Percentiles rank a stretch among this genome's conserved stretches.
Conservation (phyloP, 1,140 invertebrate species). For the Carposina sasakii region DNA sequence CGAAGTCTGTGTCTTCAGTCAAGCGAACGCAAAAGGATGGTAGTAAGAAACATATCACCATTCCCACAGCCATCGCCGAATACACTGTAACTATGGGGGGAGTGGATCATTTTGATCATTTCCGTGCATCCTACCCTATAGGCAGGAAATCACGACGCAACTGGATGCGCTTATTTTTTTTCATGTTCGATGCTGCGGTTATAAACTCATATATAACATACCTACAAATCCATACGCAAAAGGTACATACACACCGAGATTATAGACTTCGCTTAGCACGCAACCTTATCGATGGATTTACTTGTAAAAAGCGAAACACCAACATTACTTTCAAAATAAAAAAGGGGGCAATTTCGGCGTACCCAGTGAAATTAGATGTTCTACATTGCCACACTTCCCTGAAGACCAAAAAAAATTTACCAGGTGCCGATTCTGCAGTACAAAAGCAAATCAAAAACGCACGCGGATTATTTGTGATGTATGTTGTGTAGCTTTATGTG, state of each 20-base stretch:
- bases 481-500: constrained; percentile 2
- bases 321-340: constrained; percentile 21
- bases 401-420: not conserved
- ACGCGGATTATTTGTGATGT: not conserved
- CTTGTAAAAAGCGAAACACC: constrained; percentile 8
- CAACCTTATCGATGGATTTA: not conserved
- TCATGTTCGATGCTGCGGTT: constrained; percentile 18
- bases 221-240: constrained; percentile 3
- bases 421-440: constrained; percentile 9
- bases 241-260: constrained; percentile 15
- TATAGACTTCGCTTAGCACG: constrained; percentile 16
- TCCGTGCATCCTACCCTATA: constrained; percentile 21
- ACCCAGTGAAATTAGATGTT: constrained; percentile 16
- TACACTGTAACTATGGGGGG: constrained; percentile 20
- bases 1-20: no score
- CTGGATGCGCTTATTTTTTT: constrained; percentile 25
- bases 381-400: not conserved
- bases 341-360: constrained; percentile 21
- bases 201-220: constrained; percentile 23
- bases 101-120: constrained; percentile 30
- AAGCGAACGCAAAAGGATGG: no score
- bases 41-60: no score
- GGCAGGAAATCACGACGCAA: constrained; percentile 19
- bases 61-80: no score
- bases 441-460: not conserved